Evolutionary conservation across 2,888 invertebrate species (phyloP).

Genomic region (Noctua janthina): DNA sequence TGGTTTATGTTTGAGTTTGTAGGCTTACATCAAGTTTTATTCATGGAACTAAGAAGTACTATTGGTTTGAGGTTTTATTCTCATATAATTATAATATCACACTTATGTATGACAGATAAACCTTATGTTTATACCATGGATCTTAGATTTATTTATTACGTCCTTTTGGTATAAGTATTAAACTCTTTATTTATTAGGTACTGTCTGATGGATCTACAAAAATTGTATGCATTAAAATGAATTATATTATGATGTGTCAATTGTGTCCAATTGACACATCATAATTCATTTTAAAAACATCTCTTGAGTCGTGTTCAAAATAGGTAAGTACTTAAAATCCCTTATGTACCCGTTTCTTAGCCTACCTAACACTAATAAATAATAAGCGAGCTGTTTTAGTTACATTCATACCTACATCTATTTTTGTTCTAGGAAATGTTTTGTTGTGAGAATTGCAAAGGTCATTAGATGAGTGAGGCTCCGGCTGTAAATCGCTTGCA

Average conservation of each 20-base stretch:
- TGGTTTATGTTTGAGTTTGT: too few relatives aligned
- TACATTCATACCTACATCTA: neutral
- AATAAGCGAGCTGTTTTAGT: too few relatives aligned
- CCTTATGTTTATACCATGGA: neutral
- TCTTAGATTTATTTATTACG: neutral
- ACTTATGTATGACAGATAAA: neutral
- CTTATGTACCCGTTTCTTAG: neutral
- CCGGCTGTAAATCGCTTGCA: neutral
- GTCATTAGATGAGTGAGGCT: conserved; percentile 26
- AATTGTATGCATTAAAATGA: neutral
- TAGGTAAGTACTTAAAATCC: neutral
- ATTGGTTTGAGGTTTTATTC: neutral
- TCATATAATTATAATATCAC: too few relatives aligned
- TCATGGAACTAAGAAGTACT: conserved; percentile 3
- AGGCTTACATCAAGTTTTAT: neutral
- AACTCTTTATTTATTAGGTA: neutral
- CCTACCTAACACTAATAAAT: neutral
- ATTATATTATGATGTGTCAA: too few relatives aligned
- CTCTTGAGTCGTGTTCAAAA: neutral
- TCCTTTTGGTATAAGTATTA: neutral
- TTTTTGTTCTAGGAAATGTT: neutral
- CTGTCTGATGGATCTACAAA: neutral
- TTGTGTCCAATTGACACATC: neutral
- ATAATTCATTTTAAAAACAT: neutral
- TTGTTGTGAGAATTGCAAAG: neutral